Conservation (phyloP, 2,797 vertebrate genomes). For the Lagocephalus sceleratus region DNA sequence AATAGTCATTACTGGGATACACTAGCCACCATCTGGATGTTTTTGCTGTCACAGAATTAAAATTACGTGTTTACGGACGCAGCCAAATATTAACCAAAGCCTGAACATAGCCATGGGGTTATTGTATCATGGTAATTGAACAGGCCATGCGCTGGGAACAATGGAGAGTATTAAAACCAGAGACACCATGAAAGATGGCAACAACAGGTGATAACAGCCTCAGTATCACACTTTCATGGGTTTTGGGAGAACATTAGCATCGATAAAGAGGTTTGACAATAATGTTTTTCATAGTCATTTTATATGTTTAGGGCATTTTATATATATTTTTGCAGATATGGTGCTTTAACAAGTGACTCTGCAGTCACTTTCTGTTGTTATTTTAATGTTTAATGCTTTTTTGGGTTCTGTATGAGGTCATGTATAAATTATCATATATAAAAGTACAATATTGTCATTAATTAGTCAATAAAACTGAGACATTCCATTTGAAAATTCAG, state of each 20-base stretch:
- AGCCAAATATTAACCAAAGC: conserved; percentile 14
- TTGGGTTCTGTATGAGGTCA: no score
- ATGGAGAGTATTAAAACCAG: conserved; percentile 13
- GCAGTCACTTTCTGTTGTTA: no score
- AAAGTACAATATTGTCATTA: no score
- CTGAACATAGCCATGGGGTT: conserved; percentile 29
- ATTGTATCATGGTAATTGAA: conserved; percentile 18
- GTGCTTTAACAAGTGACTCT: no score
- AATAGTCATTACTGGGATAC: not conserved
- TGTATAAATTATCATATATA: no score
- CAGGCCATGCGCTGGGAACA: conserved; percentile 22
- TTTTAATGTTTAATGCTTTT: no score
- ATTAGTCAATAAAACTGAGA: no score
- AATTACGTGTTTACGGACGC: conserved; percentile 12
- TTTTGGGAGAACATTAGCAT: conserved; percentile 1
- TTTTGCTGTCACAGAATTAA: conserved; percentile 6
- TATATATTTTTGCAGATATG: no score
- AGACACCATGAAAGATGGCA: conserved; percentile 19
- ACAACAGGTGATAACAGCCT: not conserved
- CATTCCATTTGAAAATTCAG: no score
- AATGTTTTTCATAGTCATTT: no score
- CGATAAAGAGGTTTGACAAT: not conserved
- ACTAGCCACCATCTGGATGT: not conserved
- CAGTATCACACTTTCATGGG: conserved; percentile 5
- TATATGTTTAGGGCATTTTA: no score